Percentiles rank a stretch among this genome's conserved stretches.
Conservation (phyloP, 53 echinoderm and acorn worm genomes). For the Paelopatides confundens region DNA sequence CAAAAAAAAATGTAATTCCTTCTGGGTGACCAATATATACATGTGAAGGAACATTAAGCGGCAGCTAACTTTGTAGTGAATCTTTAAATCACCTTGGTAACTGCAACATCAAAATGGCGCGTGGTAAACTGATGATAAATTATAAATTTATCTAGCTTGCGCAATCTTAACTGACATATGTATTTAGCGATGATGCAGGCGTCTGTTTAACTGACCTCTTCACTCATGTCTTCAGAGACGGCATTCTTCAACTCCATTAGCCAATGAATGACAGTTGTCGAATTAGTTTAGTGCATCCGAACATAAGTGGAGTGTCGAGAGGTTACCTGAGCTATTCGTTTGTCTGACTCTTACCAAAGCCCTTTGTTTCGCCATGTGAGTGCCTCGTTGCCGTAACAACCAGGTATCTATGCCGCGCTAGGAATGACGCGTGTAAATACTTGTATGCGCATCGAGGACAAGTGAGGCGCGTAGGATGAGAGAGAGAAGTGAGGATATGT, state of each 20-base stretch:
- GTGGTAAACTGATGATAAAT: neutral
- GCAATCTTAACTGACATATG: slow-evolving; percentile 24
- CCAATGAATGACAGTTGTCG: slow-evolving; percentile 39
- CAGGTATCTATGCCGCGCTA: slow-evolving; percentile 35
- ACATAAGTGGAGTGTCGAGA: slow-evolving; percentile 47
- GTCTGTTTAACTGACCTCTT: neutral
- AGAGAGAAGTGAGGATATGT: neutral
- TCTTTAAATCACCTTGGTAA: neutral
- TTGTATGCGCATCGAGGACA: slow-evolving; percentile 11
- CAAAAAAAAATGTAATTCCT: neutral
- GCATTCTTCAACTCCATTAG: slow-evolving; percentile 17
- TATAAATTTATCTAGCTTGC: neutral
- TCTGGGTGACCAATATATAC: slow-evolving; percentile 2
- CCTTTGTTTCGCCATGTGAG: slow-evolving; percentile 37
- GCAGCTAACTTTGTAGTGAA: slow-evolving; percentile 7
- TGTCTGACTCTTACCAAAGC: neutral
- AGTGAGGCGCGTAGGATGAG: slow-evolving; percentile 19
- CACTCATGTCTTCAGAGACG: neutral
- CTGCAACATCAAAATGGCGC: neutral
- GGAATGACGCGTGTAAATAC: slow-evolving; percentile 44
- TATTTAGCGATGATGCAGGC: slow-evolving; percentile 32
- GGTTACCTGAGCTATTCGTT: slow-evolving; percentile 29
- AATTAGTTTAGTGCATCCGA: slow-evolving; percentile 36
- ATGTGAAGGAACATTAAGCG: neutral
- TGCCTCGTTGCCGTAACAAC: slow-evolving; percentile 24